Base-by-base conservation (phyloP, 1,140 invertebrate genomes). In the Macrocentrus cingulum region DNA sequence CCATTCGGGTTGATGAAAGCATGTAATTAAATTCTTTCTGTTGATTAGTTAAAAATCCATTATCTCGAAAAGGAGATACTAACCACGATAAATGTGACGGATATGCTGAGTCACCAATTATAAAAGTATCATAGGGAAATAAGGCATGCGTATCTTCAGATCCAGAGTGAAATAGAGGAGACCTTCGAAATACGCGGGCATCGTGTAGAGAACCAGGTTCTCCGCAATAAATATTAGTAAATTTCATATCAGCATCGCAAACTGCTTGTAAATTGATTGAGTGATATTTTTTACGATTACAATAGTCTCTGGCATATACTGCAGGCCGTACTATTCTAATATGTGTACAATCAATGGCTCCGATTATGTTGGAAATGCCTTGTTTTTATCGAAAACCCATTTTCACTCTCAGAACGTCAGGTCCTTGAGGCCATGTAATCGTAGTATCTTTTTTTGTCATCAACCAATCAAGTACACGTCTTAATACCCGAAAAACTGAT, bases 331-430 rank as follows among this genome's bases (percentile, higher is more conserved):
- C 54, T 22, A 67, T 67, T 45, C 56, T 11, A 32, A 66, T 64
- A 54, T 67, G 62, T 11, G 37, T 60, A 15, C 57, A 56, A 52
- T 66, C 61, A 3, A 65, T 65, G n/a, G 56, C 60, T 9, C 56
- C 63, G 11, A 67, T 29, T 18, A 65, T 15, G 25, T 54, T n/a
- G n/a, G 39, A 1, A 20, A 13, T 45, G 60, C 51, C 9, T 34
- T 18, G 22, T 45, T 37, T 19, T 48, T 55, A 20, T 1, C 15
- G n/a, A 11, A 20, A 59, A 53, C 50, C 7, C 29, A 42, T 1
- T 44, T 37, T 7, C 23, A 11, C 46, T 20, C 39, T 42, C 32
- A 20, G n/a, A 8, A 13, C 56, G 13, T 45, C n/a, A 51, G n/a
- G 8, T 29, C n/a, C 50, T 41, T 37, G 11, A 37, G 49, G 50